Evolutionary conservation across 2,888 invertebrate genomes (phyloP).

Genomic region (Philereme vetulata): DNA sequence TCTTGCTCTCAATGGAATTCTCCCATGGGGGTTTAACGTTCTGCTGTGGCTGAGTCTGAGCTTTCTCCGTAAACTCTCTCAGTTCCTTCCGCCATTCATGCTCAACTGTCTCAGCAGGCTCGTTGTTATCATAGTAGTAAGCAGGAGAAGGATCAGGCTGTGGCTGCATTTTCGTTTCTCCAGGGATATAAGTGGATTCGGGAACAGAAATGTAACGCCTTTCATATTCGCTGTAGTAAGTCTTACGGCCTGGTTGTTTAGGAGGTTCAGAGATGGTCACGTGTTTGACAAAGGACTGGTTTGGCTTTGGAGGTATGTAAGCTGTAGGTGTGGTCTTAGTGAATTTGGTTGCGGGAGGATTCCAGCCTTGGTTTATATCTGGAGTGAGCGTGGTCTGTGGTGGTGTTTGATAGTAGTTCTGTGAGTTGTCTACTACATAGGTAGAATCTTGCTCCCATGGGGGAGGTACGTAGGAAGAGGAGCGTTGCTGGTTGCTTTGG

Average conservation of each 20-base stretch:
- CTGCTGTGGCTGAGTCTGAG: slow-evolving; percentile 61
- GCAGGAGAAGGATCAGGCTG: slow-evolving; percentile 77
- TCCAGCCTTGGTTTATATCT: slow-evolving; percentile 56
- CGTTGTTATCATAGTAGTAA: slow-evolving; percentile 75
- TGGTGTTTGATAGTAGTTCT: slow-evolving; percentile 64
- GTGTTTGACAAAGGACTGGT: slow-evolving; percentile 74
- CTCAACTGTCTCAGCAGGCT: slow-evolving; percentile 66
- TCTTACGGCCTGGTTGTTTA: slow-evolving; percentile 69
- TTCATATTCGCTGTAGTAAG: slow-evolving; percentile 79
- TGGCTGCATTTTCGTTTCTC: slow-evolving; percentile 69
- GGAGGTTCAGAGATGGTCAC: slow-evolving; percentile 57
- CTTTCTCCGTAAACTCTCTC: slow-evolving; percentile 76
- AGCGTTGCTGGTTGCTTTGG: slow-evolving; percentile 64
- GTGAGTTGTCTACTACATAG: slow-evolving; percentile 61
- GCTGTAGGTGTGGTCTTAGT: slow-evolving; percentile 67
- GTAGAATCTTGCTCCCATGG: slow-evolving; percentile 77
- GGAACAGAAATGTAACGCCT: slow-evolving; percentile 77
- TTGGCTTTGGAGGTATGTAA: slow-evolving; percentile 77
- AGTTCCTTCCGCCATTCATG: slow-evolving; percentile 79
- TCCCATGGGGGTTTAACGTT: slow-evolving; percentile 75
- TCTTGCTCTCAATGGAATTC: slow-evolving; percentile 51
- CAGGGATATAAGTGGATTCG: slow-evolving; percentile 73
- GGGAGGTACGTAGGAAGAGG: slow-evolving; percentile 75
- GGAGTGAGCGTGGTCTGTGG: slow-evolving; percentile 49
- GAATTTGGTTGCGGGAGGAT: slow-evolving; percentile 58